Evolutionary conservation across 1,140 invertebrate genomes (phyloP), one percentile per base, ranked within the genome.

Genomic region (Ectropis grisescens): DNA sequence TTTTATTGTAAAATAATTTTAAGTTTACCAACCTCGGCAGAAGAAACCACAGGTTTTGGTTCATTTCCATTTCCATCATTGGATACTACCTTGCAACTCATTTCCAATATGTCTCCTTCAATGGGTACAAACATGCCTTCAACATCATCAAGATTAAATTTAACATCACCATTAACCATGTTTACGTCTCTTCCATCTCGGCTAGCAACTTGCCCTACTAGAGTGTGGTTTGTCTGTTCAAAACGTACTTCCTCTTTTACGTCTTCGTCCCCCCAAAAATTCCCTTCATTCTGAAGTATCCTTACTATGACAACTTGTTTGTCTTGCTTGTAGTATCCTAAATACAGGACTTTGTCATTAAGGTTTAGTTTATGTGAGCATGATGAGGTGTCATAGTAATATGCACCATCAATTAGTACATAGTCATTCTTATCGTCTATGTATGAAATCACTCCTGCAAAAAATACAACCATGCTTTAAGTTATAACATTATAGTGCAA

Each of bases 51-150:
- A n/a, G n/a, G n/a, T n/a, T n/a, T n/a, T n/a, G n/a, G n/a, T n/a
- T n/a, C n/a, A n/a, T n/a, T n/a, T n/a, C n/a, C n/a, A n/a, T n/a
- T n/a, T n/a, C n/a, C n/a, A n/a, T n/a, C n/a, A n/a, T n/a, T n/a
- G n/a, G n/a, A n/a, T n/a, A n/a, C n/a, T n/a, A n/a, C n/a, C n/a
- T n/a, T n/a, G 12, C 83, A 84, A 19, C 84, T 82, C n/a, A 90
- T 36, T 48, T 84, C 78, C 7, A 90, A 29, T 86, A 87, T 89
- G 58, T 90, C 89, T 2, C 89, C 89, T 53, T 85, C 66, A 8
- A 86, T 48, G 2, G 85, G 85, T 11, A 85, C 40, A 42, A 85
- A 84, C 25, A 52, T 69, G 2, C 67, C 47, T 45, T 69, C 56
- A 2, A 89, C 78, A 25, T 82, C 62, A 42, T 89, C 85, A 13